phyloP scores from a whole-genome alignment of 2,113 vertebrate genomes.

The Rhizomys pruinosus region DNA sequence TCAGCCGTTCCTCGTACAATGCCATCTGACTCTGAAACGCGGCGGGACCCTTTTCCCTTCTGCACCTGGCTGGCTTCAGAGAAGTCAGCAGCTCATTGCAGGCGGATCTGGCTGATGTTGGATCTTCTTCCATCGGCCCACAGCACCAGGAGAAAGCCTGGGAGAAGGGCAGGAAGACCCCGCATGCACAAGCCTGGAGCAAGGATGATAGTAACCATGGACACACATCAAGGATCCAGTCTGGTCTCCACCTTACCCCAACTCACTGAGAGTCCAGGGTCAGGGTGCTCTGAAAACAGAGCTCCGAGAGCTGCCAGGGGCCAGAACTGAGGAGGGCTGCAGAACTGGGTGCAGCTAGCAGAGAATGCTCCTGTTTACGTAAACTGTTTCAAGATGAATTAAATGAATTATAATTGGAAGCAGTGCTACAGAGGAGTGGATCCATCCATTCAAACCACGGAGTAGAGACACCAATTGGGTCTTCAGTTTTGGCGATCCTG shows the following conservation, averaged over 20 bases:
- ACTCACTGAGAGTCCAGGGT: background rate
- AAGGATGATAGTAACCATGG: background rate
- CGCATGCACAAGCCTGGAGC: background rate
- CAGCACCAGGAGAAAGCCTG: constrained; percentile 60
- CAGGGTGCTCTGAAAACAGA: background rate
- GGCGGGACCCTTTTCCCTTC: constrained; percentile 65
- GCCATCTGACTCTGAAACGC: constrained; percentile 83
- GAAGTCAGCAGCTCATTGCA: constrained; percentile 78
- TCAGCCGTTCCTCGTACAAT: constrained; percentile 81
- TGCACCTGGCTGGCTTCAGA: constrained; percentile 86
- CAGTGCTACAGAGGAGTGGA: background rate
- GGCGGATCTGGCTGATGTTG: constrained; percentile 74
- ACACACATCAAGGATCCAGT: background rate
- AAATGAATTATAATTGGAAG: background rate
- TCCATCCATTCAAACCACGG: too few species aligned
- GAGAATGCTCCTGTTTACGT: too few species aligned
- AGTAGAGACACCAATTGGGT: rapidly evolving
- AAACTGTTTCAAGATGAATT: background rate
- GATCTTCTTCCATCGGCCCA: constrained; percentile 60
- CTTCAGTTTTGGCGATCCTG: background rate
- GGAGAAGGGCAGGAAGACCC: background rate
- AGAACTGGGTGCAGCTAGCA: background rate
- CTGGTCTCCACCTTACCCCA: background rate
- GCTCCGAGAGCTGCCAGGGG: background rate
- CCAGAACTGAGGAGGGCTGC: background rate